A percentile compares a stretch with the other conserved stretches of the same genome.
These are phyloP conservation scores for Eledone cirrhosa DNA, from an alignment of 2,888 invertebrate species.

Conservation along the genomic window DNA sequence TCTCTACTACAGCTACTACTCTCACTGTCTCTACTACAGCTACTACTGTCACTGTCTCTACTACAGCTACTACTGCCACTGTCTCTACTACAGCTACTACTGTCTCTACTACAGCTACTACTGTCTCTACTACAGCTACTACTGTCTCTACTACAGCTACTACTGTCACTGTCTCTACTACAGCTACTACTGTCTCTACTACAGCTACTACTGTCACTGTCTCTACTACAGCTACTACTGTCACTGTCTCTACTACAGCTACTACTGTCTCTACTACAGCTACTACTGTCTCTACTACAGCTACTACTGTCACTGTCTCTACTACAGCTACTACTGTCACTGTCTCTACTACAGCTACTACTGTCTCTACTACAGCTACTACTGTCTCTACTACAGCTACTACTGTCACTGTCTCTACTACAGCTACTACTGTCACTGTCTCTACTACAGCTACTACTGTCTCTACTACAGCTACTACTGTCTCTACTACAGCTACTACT, in stretches of 20 bases:
- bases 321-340: not conserved
- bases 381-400: not conserved
- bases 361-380: not conserved
- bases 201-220: not conserved
- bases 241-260: not conserved
- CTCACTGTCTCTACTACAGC: not conserved
- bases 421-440: not conserved
- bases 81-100: no score
- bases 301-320: not conserved
- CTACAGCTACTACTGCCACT: not conserved
- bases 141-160: not conserved
- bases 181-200: not conserved
- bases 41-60: not conserved
- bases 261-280: not conserved
- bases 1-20: not conserved
- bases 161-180: not conserved
- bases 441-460: not conserved
- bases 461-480: not conserved
- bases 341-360: not conserved
- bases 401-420: not conserved
- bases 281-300: not conserved
- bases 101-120: not conserved
- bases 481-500: not conserved
- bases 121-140: not conserved
- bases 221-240: not conserved